Percentiles rank a stretch among this genome's conserved stretches.
Evolutionary conservation across 1,140 invertebrate genomes (phyloP).

Genomic region (Saccostrea cuccullata): DNA sequence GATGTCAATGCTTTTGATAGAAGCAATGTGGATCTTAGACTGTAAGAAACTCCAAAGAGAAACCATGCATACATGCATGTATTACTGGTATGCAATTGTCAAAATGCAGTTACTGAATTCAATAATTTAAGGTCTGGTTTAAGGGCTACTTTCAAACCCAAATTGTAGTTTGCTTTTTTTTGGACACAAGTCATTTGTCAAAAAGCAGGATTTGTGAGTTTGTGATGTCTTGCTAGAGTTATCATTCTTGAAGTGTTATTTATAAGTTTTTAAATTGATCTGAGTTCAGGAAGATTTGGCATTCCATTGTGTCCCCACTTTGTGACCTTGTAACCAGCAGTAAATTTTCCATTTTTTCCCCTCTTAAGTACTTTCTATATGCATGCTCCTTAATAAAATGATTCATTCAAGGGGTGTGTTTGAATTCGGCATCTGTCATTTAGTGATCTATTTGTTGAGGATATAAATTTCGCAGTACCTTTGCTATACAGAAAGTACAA

Average conservation of each 20-base stretch:
- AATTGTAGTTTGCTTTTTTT: no score
- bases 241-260: conserved; percentile 9
- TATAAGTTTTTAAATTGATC: neutral
- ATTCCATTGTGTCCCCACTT: neutral
- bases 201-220: no score
- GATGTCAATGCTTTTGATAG: no score
- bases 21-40: no score
- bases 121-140: no score
- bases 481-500: neutral
- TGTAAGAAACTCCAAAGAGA: no score
- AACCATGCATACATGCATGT: no score
- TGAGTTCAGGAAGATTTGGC: no score
- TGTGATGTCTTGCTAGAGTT: neutral
- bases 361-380: neutral
- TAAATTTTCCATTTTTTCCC: neutral
- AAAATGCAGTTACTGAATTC: no score
- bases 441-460: neutral
- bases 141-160: no score
- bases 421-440: neutral
- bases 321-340: neutral
- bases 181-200: no score
- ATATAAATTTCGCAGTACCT: neutral
- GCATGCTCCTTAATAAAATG: neutral
- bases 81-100: no score
- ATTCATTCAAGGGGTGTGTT: neutral